Base-by-base conservation (phyloP, 2,113 vertebrate genomes). In the Pelecanoides urinatrix region DNA sequence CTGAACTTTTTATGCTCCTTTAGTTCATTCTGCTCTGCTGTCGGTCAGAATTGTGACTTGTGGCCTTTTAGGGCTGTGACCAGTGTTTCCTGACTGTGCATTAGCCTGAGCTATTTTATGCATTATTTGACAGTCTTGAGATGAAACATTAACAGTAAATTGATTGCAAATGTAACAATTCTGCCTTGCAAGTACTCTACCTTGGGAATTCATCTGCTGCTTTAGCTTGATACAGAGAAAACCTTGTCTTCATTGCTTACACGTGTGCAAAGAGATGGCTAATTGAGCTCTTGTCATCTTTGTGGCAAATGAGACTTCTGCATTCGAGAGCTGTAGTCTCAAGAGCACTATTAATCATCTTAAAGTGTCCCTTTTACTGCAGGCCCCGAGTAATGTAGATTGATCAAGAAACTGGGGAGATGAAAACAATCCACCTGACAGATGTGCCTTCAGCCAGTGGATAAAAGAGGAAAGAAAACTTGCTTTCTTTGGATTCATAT, bases 201-300 rank as follows among this genome's bases (percentile, higher is more conserved):
- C 55, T 91, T 62, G 79, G 79, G 88, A 95, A 96, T 91, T 95
- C 22, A 20, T 80, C 68, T 84, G 56, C 80, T 91, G 65, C 70
- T 89, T 85, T 81, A 62, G 63, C 66, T 66, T 22, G 52, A 25
- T 76, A 36, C 40, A 50, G 42, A 47, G 55, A 34, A 50, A 89
- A 14, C 34, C 73, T 40, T 30, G 30, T 58, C 56, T 68, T 89
- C 84, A 18, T 59, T 78, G 77, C 84, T 85, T 87, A 68, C 52
- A 34, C 19, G 0, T 65, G 86, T 59, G 55, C 89, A 40, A 81
- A 89, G 84, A 47, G 78, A 71, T 34, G 80, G 81, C 73, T 90
- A 93, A 96, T 82, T 78, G 76, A 96, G 93, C 44, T 89, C 63
- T 50, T 91, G 76, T 87, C 80, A 71, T 95, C 86, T 63, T 75